Base-by-base conservation (phyloP, 2,888 invertebrate genomes). In the Harpalus rufipes region DNA sequence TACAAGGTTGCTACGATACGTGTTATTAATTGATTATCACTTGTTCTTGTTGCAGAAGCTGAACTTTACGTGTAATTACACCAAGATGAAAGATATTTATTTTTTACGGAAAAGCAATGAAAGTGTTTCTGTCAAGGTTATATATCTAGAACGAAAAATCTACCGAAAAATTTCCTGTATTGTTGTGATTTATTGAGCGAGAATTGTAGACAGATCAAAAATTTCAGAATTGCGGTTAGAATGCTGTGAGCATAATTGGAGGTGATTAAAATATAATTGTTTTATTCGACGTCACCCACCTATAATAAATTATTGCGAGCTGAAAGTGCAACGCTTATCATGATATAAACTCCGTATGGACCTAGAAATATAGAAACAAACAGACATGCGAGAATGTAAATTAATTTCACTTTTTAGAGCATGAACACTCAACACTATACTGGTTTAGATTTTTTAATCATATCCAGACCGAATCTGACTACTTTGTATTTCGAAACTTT, bases 11-110 rank as follows among this genome's bases (percentile, higher is more conserved):
- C 83, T 61, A 58, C 39, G 74, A 76, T 74, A 72, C 41, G 7
- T 82, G 39, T 76, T 83, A 83, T 83, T 83, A 83, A 83, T 83
- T 83, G 83, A 83, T 83, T 83, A 82, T 82, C 72, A 32, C 81
- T 65, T 78, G 44, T 81, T 56, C 56, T 32, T 44, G 18, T 51
- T 39, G 72, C 72, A 65, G 68, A 56, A 32, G 79, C 61, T 79
- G 79, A 61, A 79, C 56, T 68, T 81, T 82, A 68, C 16, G 56
- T 58, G 72, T 82, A 82, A 82, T 82, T 82, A 82, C 44, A 44
- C 12, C 25, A 39, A 32, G 68, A 25, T 32, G 39, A n/a, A 32
- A 68, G 68, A 32, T 68, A 68, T 68, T 68, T 68, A 14, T 68
- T 68, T 78, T 79, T 79, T 79, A 79, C 58, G 18, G 39, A 78